These are phyloP conservation scores for Sarcophaga carnaria DNA, from an alignment of 2,888 invertebrate genomes.

Conservation along the genomic window DNA sequence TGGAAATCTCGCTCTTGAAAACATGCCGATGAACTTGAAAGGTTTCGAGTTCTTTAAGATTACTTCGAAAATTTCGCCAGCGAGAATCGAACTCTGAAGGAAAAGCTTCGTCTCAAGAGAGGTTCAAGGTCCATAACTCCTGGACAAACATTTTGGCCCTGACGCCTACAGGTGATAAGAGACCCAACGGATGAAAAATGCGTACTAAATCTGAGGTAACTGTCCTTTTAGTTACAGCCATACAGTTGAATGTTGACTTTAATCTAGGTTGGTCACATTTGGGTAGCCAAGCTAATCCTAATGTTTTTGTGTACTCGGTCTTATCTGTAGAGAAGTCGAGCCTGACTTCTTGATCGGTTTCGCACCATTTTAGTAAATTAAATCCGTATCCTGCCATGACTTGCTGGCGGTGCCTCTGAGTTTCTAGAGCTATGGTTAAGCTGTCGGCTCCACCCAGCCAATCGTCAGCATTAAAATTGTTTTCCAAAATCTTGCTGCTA, in stretches of 20 bases:
- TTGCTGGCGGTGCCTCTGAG: background rate
- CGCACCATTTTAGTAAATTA: conserved; percentile 16
- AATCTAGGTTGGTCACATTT: background rate
- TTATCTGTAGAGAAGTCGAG: background rate
- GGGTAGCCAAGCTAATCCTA: background rate
- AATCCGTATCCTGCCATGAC: conserved; percentile 18
- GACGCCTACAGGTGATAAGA: conserved; percentile 31
- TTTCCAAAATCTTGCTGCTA: too few relatives aligned
- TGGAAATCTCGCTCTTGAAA: background rate
- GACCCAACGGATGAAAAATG: conserved; percentile 3
- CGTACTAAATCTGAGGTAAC: background rate
- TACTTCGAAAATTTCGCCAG: conserved; percentile 4
- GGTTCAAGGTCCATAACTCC: conserved; percentile 18
- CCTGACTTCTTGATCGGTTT: background rate
- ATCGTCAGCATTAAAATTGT: too few relatives aligned
- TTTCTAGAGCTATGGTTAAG: too few relatives aligned
- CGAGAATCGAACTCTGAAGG: background rate
- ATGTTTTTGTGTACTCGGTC: background rate
- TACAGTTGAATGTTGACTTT: background rate
- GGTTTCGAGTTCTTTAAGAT: background rate
- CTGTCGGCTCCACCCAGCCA: too few relatives aligned
- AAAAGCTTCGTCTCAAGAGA: background rate
- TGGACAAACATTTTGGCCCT: conserved; percentile 17
- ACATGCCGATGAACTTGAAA: conserved; percentile 12
- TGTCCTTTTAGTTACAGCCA: conserved; percentile 17